phyloP scores from a whole-genome alignment of 2,113 vertebrate genomes.

The Rissa tridactyla region DNA sequence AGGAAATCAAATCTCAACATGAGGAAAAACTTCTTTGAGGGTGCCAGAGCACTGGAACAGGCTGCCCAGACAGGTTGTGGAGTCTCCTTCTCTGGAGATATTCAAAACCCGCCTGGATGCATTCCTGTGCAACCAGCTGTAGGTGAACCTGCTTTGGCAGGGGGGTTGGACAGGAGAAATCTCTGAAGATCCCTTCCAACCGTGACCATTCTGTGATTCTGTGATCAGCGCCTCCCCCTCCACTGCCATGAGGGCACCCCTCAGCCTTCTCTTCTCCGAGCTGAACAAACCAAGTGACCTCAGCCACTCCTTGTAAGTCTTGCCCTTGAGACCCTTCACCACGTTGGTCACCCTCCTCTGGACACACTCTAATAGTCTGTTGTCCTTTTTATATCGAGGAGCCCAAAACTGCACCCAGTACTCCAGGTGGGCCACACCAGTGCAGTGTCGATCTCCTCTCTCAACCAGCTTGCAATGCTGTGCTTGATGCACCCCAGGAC shows the following conservation, averaged over 20 bases:
- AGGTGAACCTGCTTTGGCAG: no score
- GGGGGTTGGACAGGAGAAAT: no score
- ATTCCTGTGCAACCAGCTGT: no score
- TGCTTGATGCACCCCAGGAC: neutral
- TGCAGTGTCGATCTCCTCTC: neutral
- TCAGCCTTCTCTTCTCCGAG: neutral
- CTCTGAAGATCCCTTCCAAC: no score
- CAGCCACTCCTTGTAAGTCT: neutral
- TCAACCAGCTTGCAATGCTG: neutral
- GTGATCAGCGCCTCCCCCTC: neutral
- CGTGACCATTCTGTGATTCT: no score
- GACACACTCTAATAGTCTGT: no score
- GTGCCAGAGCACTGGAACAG: no score
- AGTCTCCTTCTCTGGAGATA: no score
- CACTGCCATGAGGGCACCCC: neutral
- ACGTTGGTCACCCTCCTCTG: neutral
- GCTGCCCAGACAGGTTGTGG: no score
- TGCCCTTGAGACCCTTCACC: neutral
- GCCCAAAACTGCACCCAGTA: neutral
- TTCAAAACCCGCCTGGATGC: no score
- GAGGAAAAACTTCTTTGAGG: no score
- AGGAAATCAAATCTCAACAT: no score
- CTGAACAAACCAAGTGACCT: neutral
- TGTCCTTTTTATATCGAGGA: neutral
- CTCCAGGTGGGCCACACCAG: neutral